phyloP scores from a whole-genome alignment of 1,140 invertebrate genomes.

The Planococcus citri region DNA sequence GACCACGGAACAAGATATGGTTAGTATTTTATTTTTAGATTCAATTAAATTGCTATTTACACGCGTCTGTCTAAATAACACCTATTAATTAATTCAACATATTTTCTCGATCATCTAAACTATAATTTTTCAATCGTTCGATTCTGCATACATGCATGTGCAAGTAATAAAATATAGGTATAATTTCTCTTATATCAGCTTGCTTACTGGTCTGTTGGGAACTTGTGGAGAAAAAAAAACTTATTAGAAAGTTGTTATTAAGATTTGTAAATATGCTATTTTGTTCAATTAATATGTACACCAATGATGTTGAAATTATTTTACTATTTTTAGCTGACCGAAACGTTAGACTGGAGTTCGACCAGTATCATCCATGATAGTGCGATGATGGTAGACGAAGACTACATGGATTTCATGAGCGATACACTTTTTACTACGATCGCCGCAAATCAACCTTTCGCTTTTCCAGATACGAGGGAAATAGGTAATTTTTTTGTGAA shows the following conservation, averaged over 20 bases:
- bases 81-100: too few species aligned
- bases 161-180: too few species aligned
- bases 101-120: too few species aligned
- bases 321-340: constrained; percentile 49
- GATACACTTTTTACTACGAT: constrained; percentile 82
- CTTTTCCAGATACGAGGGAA: constrained; percentile 91
- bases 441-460: constrained; percentile 75
- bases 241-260: background rate
- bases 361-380: constrained; percentile 42
- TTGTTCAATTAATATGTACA: background rate
- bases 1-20: background rate
- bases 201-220: too few species aligned
- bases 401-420: constrained; percentile 78
- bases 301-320: too few species aligned
- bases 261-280: background rate
- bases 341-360: constrained; percentile 59
- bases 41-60: too few species aligned
- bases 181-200: too few species aligned
- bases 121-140: too few species aligned
- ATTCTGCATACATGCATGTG: too few species aligned
- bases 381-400: constrained; percentile 68
- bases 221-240: background rate
- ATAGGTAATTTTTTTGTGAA: background rate
- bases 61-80: too few species aligned
- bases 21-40: constrained; percentile 2